These are phyloP conservation scores for Platycercus adscitus DNA, from an alignment of 2,113 vertebrate genomes.

Conservation along the genomic window DNA sequence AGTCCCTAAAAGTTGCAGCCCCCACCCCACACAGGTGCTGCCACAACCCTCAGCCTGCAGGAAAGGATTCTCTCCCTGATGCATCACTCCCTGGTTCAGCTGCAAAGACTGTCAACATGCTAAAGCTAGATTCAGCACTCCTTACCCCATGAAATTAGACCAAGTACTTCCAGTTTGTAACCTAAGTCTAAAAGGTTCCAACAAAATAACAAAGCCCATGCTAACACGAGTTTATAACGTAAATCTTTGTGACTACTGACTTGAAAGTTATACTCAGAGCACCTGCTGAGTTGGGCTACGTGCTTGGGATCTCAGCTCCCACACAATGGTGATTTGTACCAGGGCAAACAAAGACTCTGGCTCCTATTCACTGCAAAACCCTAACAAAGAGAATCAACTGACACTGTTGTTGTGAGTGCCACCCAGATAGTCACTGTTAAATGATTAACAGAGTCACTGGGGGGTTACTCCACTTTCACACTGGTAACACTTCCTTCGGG, in stretches of 20 bases:
- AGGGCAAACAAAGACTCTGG: not conserved
- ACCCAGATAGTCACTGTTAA: not conserved
- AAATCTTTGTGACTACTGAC: not conserved
- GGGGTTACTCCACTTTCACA: not conserved
- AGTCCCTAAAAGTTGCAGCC: not conserved
- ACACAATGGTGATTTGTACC: not conserved
- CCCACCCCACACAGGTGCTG: not conserved
- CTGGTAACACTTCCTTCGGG: not conserved
- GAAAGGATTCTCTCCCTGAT: not conserved
- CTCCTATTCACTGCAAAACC: not conserved
- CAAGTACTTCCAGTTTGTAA: not conserved
- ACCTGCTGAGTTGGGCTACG: not conserved
- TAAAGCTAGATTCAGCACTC: not conserved
- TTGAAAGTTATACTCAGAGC: not conserved
- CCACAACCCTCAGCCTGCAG: not conserved
- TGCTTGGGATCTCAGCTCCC: not conserved
- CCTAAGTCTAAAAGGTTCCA: not conserved
- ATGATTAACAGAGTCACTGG: not conserved
- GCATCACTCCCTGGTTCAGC: not conserved
- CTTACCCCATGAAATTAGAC: not conserved
- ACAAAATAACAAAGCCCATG: not conserved
- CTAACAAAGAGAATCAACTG: not conserved
- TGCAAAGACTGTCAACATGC: not conserved
- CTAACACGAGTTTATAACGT: not conserved
- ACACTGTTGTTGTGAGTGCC: not conserved